Percentiles rank a stretch among this genome's conserved stretches.
phyloP scores from a whole-genome alignment of 1,140 invertebrate species.

The Meloidogyne hapla region DNA sequence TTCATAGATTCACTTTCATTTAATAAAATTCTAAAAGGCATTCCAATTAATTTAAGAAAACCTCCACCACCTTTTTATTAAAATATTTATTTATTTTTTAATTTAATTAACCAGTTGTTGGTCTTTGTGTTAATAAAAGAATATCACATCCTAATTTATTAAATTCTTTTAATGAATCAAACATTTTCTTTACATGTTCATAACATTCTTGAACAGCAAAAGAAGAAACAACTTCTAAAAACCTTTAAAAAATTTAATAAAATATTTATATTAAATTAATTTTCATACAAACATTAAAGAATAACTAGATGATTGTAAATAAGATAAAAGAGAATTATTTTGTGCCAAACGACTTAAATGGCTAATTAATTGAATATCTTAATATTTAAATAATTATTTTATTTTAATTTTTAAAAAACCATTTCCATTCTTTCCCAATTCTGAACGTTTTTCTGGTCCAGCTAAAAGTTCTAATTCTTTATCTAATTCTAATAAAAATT shows the following conservation, averaged over 20 bases:
- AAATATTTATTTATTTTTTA: background rate
- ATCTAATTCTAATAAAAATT: constrained; percentile 37
- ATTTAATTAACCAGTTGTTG: constrained; percentile 26
- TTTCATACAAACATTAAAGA: constrained; percentile 42
- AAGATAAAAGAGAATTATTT: constrained; percentile 48
- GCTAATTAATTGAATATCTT: constrained; percentile 48
- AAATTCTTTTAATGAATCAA: constrained; percentile 45
- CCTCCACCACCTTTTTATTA: constrained; percentile 42
- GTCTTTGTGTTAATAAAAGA: constrained; percentile 43
- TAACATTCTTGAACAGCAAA: constrained; percentile 41
- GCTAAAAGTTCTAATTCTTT: constrained; percentile 37
- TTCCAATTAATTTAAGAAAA: constrained; percentile 53
- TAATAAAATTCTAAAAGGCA: constrained; percentile 43
- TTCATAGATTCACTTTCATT: constrained; percentile 49
- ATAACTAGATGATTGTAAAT: constrained; percentile 44
- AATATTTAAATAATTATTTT: constrained; percentile 6
- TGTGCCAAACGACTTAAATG: constrained; percentile 33
- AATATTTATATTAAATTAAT: background rate
- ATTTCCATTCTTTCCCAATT: constrained; percentile 27
- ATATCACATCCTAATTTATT: constrained; percentile 49
- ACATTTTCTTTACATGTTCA: constrained; percentile 51
- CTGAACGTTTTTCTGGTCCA: constrained; percentile 41
- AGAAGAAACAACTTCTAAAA: constrained; percentile 46
- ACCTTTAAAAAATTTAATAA: background rate
- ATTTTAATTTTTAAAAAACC: background rate